These are phyloP conservation scores for Rhamphomyia laevipes DNA, from an alignment of 2,888 invertebrate genomes.

Conservation along the genomic window DNA sequence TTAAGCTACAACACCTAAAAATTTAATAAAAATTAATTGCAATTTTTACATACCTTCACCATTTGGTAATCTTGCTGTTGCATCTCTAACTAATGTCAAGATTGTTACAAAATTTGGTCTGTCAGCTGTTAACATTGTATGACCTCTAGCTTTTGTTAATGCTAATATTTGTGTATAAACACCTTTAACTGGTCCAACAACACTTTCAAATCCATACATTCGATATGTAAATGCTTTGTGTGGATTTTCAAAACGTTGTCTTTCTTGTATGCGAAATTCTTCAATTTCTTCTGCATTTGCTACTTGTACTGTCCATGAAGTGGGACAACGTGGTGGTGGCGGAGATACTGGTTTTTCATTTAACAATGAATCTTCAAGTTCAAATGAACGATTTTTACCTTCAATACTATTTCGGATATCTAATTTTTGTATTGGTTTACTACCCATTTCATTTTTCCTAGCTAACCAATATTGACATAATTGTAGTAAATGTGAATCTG, in stretches of 20 bases:
- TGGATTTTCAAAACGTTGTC: conserved; percentile 72
- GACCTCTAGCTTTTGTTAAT: conserved; percentile 59
- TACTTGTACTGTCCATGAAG: conserved; percentile 71
- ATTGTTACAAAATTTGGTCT: conserved; percentile 87
- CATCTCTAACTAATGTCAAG: conserved; percentile 82
- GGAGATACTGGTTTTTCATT: conserved; percentile 39
- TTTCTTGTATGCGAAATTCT: conserved; percentile 69
- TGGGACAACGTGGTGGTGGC: conserved; percentile 53
- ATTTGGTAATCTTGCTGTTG: conserved; percentile 84
- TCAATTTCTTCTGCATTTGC: conserved; percentile 66
- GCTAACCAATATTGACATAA: conserved; percentile 73
- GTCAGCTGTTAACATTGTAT: conserved; percentile 66
- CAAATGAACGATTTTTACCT: conserved; percentile 18
- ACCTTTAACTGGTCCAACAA: conserved; percentile 73
- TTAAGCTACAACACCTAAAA: too few relatives aligned
- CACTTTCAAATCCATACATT: conserved; percentile 74
- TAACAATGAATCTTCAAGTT: conserved; percentile 11
- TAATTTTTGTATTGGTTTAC: conserved; percentile 18
- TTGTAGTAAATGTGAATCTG: conserved; percentile 61
- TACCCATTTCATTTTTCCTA: conserved; percentile 40
- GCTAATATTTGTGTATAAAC: conserved; percentile 56
- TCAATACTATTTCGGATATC: conserved; percentile 28
- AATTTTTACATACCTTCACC: conserved; percentile 55
- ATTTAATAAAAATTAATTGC: too few relatives aligned
- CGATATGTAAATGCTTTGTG: conserved; percentile 85